Evolutionary conservation across 2,113 vertebrate genomes (phyloP).

Genomic region (Furnarius figulus): DNA sequence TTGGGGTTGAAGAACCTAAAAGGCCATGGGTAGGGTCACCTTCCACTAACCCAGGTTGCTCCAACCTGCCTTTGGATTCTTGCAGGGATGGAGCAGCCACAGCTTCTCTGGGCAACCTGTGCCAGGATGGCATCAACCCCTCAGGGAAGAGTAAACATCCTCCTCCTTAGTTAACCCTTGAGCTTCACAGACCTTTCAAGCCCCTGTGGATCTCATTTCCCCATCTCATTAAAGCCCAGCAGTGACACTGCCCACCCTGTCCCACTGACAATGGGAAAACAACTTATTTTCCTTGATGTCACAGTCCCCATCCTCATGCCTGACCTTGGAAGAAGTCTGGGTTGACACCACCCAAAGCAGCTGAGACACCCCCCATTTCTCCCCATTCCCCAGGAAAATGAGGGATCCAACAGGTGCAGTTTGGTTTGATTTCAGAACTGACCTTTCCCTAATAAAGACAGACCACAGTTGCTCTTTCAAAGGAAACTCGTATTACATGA

Average conservation of each 20-base stretch:
- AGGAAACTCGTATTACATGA: neutral
- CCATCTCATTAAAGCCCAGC: neutral
- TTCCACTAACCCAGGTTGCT: neutral
- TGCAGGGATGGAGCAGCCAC: neutral
- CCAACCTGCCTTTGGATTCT: neutral
- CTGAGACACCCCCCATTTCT: neutral
- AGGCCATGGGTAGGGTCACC: neutral
- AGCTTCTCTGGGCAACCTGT: neutral
- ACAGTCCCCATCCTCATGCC: too few relatives aligned
- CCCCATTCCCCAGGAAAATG: fast-evolving
- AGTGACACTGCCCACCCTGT: neutral
- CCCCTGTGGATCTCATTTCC: neutral
- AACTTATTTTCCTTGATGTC: neutral
- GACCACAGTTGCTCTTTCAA: neutral
- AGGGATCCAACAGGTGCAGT: fast-evolving
- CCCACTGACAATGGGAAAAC: neutral
- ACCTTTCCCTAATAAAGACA: neutral
- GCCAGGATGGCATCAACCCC: neutral
- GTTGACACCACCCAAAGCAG: neutral
- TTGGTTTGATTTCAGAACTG: neutral
- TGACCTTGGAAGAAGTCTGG: neutral
- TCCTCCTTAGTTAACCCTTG: neutral
- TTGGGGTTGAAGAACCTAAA: neutral
- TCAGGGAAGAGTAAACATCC: neutral
- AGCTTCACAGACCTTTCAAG: neutral